These are phyloP conservation scores for Ceyx cyanopectus DNA, from an alignment of 2,113 vertebrate species.

Conservation along the genomic window DNA sequence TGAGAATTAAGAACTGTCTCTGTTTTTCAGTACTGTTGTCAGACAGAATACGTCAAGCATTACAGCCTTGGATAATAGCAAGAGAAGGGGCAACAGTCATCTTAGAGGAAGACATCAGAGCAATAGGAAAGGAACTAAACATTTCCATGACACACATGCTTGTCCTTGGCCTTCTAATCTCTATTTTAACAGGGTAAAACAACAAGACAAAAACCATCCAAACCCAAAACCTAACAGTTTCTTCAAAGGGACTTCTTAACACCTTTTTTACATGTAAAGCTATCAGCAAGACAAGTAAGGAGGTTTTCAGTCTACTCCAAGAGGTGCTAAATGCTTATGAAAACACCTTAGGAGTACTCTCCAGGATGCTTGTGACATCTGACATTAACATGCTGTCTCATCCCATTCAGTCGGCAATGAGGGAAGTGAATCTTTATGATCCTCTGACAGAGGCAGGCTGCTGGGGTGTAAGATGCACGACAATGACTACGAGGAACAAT, in stretches of 20 bases:
- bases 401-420: too few relatives aligned
- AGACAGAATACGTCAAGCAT: neutral
- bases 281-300: neutral
- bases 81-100: neutral
- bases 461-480: too few relatives aligned
- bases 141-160: neutral
- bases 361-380: neutral
- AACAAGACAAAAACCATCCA: neutral
- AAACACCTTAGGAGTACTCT: neutral
- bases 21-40: neutral
- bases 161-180: neutral
- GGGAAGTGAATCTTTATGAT: too few relatives aligned
- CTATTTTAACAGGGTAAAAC: neutral
- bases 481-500: too few relatives aligned
- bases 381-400: neutral
- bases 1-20: neutral
- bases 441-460: too few relatives aligned
- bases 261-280: neutral
- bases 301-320: neutral
- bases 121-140: neutral
- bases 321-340: neutral
- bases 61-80: neutral
- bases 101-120: neutral
- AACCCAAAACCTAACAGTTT: neutral
- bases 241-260: neutral